phyloP scores from a whole-genome alignment of 2,797 vertebrate genomes.

The Ctenopoma multispine region DNA sequence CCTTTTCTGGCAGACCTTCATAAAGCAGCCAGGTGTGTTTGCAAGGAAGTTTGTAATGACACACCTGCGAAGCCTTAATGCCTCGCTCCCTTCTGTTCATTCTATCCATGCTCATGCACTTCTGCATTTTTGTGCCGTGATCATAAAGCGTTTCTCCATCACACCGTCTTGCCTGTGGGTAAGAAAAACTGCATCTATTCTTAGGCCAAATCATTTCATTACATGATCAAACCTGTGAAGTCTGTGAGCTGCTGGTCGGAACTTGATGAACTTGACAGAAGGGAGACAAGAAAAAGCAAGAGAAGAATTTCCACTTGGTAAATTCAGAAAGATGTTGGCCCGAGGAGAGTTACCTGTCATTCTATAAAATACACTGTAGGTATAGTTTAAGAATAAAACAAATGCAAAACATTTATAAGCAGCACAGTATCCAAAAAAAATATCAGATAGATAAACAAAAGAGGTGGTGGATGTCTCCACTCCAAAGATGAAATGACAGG shows the following conservation, averaged over 20 bases:
- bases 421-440: background rate
- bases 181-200: constrained; percentile 24
- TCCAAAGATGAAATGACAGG: background rate
- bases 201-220: constrained; percentile 10
- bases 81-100: constrained; percentile 18
- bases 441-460: too few species aligned
- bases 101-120: constrained; percentile 1
- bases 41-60: constrained; percentile 15
- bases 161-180: constrained; percentile 24
- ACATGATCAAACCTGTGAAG: constrained; percentile 33
- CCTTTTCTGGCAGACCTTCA: constrained; percentile 5
- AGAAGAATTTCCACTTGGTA: background rate
- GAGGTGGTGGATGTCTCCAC: too few species aligned
- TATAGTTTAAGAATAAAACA: too few species aligned
- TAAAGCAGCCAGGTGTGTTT: constrained; percentile 60
- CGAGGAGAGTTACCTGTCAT: background rate
- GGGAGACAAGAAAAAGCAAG: background rate
- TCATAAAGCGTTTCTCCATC: background rate
- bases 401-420: background rate
- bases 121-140: constrained; percentile 9
- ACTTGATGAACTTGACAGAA: background rate
- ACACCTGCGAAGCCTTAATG: constrained; percentile 22
- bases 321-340: background rate
- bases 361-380: too few species aligned
- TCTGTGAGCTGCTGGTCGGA: background rate